Percentiles rank a stretch among this genome's conserved stretches.
phyloP scores from a whole-genome alignment of 1,140 invertebrate genomes.

The Drosophila lini region DNA sequence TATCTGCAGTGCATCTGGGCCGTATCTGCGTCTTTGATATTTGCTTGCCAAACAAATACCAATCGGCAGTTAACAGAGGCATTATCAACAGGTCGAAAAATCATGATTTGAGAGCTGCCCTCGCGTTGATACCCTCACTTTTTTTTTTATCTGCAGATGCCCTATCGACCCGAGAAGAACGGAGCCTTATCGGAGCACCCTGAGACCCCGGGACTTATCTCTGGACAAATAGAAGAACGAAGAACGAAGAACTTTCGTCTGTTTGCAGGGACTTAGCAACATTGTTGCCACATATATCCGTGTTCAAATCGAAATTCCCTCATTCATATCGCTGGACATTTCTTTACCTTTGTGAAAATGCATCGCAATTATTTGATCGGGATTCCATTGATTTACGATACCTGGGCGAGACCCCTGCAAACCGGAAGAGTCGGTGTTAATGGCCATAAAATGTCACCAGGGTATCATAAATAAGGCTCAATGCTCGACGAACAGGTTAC shows the following conservation, averaged over 20 bases:
- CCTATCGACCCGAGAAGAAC: constrained; percentile 52
- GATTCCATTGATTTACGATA: constrained; percentile 72
- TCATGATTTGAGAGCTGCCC: constrained; percentile 31
- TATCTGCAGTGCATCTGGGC: constrained; percentile 50
- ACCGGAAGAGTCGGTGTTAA: constrained; percentile 54
- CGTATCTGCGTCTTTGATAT: constrained; percentile 41
- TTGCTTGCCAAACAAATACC: constrained; percentile 63
- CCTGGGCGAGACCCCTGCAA: constrained; percentile 19
- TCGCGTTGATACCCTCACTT: constrained; percentile 59
- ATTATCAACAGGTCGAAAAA: constrained; percentile 57
- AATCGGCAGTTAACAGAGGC: constrained; percentile 52
- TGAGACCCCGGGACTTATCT: constrained; percentile 64
- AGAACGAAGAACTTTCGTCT: constrained; percentile 73
- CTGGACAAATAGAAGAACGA: constrained; percentile 55
- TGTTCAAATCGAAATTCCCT: constrained; percentile 37
- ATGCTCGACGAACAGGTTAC: constrained; percentile 44
- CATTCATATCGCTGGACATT: constrained; percentile 53
- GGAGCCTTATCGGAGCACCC: constrained; percentile 1
- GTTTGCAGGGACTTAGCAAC: constrained; percentile 76
- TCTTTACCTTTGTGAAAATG: constrained; percentile 38
- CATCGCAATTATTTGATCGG: constrained; percentile 25
- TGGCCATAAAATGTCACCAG: constrained; percentile 52
- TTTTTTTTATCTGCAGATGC: constrained; percentile 50
- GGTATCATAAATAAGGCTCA: constrained; percentile 42
- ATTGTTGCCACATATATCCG: constrained; percentile 67